Evolutionary conservation across 2,797 vertebrate species (phyloP).

Genomic region (Rhabdomys pumilio): DNA sequence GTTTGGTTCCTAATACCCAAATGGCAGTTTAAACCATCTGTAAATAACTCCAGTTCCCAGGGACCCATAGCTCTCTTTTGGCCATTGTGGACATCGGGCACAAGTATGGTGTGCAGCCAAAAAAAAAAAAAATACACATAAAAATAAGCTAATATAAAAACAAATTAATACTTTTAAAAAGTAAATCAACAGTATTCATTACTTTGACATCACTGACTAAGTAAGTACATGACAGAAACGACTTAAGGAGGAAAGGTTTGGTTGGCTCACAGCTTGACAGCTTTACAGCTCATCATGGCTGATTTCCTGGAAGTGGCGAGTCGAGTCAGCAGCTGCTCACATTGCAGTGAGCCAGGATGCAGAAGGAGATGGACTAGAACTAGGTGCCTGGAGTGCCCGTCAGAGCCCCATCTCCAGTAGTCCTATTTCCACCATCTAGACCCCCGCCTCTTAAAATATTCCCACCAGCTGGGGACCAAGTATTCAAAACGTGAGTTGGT

Average conservation of each 20-base stretch:
- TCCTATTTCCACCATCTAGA: not conserved
- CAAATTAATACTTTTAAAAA: not conserved
- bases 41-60: not conserved
- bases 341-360: not conserved
- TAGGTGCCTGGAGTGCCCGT: not conserved
- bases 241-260: not conserved
- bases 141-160: not conserved
- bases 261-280: too few relatives aligned
- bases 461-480: not conserved
- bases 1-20: not conserved
- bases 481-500: not conserved
- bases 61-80: not conserved
- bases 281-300: not conserved
- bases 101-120: not conserved
- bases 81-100: not conserved
- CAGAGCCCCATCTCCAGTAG: not conserved
- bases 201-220: not conserved
- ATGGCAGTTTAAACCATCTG: not conserved
- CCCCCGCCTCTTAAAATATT: not conserved
- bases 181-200: not conserved
- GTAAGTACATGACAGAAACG: not conserved
- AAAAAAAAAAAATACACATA: not conserved
- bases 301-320: not conserved
- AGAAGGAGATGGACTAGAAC: not conserved
- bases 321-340: not conserved